Evolutionary conservation across 2,888 invertebrate species (phyloP).

Genomic region (Ctenicera cuprea): DNA sequence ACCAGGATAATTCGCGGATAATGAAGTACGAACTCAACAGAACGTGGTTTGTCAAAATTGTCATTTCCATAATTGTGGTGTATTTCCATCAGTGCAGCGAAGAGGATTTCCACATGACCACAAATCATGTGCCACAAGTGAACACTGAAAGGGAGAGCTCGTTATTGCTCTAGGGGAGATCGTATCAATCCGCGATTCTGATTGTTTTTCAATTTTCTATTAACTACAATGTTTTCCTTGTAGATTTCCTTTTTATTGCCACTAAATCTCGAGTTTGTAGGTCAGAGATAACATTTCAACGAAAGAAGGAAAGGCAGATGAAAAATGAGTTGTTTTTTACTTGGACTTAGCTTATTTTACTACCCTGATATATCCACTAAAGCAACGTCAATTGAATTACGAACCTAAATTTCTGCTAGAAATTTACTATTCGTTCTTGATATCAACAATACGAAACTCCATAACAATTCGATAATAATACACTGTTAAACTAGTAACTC

Average conservation of each 20-base stretch:
- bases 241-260: constrained; percentile 18
- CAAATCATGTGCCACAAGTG: constrained; percentile 31
- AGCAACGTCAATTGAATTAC: constrained; percentile 11
- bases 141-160: constrained; percentile 14
- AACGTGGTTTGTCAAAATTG: constrained; percentile 28
- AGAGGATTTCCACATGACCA: not conserved
- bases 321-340: constrained; percentile 27
- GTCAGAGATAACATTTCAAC: constrained; percentile 25
- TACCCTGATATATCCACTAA: not conserved
- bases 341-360: constrained; percentile 15
- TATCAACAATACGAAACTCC: not conserved
- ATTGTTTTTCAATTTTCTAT: constrained; percentile 36
- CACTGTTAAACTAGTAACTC: no score
- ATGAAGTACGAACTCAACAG: constrained; percentile 27
- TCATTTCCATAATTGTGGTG: constrained; percentile 20
- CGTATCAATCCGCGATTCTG: constrained; percentile 16
- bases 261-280: constrained; percentile 20
- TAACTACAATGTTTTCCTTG: constrained; percentile 31
- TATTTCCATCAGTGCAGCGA: constrained; percentile 1
- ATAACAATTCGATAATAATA: not conserved
- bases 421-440: not conserved
- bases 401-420: not conserved
- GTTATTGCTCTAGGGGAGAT: constrained; percentile 25
- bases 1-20: constrained; percentile 23
- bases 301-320: constrained; percentile 4